Evolutionary conservation across 2,888 invertebrate species (phyloP).

Genomic region (Diloba caeruleocephala): DNA sequence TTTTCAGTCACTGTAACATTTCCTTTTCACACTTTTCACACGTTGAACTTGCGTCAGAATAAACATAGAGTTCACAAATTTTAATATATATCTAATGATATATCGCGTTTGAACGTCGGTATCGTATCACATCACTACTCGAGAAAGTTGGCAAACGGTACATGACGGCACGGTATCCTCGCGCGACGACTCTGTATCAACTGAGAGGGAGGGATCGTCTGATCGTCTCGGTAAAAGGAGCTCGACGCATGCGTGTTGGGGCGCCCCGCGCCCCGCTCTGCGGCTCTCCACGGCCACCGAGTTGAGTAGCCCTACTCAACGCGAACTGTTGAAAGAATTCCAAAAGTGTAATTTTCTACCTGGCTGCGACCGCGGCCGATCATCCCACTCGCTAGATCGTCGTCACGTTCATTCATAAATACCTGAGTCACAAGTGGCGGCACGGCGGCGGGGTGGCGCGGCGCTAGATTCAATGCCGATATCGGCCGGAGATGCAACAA

Average conservation of each 20-base stretch:
- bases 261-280: constrained; percentile 86
- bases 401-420: constrained; percentile 89
- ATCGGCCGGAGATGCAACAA: constrained; percentile 62
- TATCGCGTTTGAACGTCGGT: constrained; percentile 71
- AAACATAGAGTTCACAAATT: constrained; percentile 64
- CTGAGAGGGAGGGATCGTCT: constrained; percentile 86
- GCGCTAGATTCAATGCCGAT: constrained; percentile 68
- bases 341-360: constrained; percentile 88
- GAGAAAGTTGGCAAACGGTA: constrained; percentile 86
- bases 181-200: constrained; percentile 81
- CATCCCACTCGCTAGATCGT: constrained; percentile 79
- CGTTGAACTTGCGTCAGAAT: constrained; percentile 51
- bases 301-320: constrained; percentile 83
- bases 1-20: constrained; percentile 74
- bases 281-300: constrained; percentile 84
- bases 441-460: constrained; percentile 51
- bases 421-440: constrained; percentile 74
- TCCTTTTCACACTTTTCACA: constrained; percentile 64
- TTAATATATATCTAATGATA: constrained; percentile 63
- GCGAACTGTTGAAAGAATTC: constrained; percentile 86
- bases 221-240: constrained; percentile 78
- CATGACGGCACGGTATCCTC: constrained; percentile 90
- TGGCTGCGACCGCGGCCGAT: constrained; percentile 81
- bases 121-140: constrained; percentile 89
- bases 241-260: constrained; percentile 84